Evolutionary conservation across 2,797 vertebrate species (phyloP), one percentile per base, ranked within the genome.

Genomic region (Melopsittacus undulatus): DNA sequence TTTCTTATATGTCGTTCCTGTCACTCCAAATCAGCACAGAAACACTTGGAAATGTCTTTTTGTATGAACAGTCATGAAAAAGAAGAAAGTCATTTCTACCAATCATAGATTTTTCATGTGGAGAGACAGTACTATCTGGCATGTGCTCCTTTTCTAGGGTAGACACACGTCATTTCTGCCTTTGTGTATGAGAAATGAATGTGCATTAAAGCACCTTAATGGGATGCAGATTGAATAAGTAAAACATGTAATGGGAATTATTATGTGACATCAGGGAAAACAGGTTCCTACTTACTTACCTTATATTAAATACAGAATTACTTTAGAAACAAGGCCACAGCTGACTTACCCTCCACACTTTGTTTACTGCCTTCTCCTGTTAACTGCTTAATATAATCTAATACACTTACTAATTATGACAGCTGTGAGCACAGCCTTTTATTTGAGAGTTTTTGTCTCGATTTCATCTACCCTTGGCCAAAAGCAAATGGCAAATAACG

Each of bases 261-360:
- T 56, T n/a, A 59, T 59, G 42, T 75, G 46, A 38, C 24, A 51
- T 57, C 73, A 83, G 68, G 85, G 30, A 81, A 92, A 92, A 91
- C 85, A 75, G 77, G 93, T 91, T 94, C 34, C 59, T 54, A 95
- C 80, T 92, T 94, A 70, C 12, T 91, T 78, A 52, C 72, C 34
- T 72, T 64, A 20, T 76, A 82, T 64, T 78, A 72, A 90, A 73
- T 75, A 86, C 23, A 81, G 66, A 64, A 72, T 69, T 64, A 78
- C 66, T 38, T 81, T 83, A 83, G 61, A 54, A 75, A 42, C 16
- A 89, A 92, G 34, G 52, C 73, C 87, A 67, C 15, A 73, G 24
- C 30, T 77, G 56, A 77, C 54, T 70, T 11, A 59, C 45, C 21
- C 54, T 92, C 66, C 51, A n/a, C 40, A 27, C 27, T 43, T 81